phyloP scores from a whole-genome alignment of 2,113 vertebrate species.

The Coryphaenoides rupestris region DNA sequence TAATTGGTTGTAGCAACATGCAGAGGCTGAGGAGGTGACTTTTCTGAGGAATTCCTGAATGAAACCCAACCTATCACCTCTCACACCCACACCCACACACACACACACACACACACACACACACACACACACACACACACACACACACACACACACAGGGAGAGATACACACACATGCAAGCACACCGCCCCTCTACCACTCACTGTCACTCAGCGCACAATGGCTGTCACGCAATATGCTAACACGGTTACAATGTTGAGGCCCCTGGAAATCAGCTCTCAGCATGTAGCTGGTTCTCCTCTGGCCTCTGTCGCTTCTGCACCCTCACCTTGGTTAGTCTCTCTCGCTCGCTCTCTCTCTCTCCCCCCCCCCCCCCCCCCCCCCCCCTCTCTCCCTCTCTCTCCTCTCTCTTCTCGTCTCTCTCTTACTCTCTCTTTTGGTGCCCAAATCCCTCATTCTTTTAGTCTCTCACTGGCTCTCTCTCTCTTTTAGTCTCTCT shows the following conservation, averaged over 20 bases:
- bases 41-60: constrained; percentile 64
- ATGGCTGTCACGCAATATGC: constrained; percentile 58
- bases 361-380: background rate
- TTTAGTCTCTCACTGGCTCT: background rate
- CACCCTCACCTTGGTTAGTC: background rate
- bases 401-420: background rate
- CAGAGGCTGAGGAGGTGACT: constrained; percentile 61
- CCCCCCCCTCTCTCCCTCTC: background rate
- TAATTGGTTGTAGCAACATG: constrained; percentile 68
- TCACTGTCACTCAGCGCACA: constrained; percentile 69
- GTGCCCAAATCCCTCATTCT: background rate
- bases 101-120: too few species aligned
- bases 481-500: background rate
- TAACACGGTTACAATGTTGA: constrained; percentile 39
- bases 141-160: too few species aligned
- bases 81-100: background rate
- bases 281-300: too few species aligned
- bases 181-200: constrained; percentile 32
- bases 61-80: constrained; percentile 12
- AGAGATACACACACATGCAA: too few species aligned
- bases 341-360: constrained; percentile 13
- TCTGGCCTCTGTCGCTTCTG: too few species aligned
- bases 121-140: too few species aligned
- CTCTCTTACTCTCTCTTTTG: background rate
- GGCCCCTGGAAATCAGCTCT: constrained; percentile 30